These are phyloP conservation scores for Pseudotriccus pelzelni DNA, from an alignment of 2,797 vertebrate species.

Conservation along the genomic window DNA sequence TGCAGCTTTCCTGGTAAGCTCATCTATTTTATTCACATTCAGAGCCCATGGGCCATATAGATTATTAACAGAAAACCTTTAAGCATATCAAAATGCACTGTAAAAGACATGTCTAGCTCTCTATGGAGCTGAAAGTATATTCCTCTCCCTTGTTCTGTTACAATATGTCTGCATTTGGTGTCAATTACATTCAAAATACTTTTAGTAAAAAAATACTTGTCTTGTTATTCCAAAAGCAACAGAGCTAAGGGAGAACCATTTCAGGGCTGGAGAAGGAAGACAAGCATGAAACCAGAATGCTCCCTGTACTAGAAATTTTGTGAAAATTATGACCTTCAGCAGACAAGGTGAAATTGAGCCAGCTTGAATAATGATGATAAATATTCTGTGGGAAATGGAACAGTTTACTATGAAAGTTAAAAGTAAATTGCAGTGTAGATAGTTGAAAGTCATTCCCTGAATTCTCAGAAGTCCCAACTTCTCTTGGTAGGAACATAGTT, in stretches of 20 bases:
- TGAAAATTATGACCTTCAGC: constrained; percentile 28
- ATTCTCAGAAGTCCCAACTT: neutral
- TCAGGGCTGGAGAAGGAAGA: neutral
- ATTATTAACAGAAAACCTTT: neutral
- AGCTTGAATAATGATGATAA: constrained; percentile 16
- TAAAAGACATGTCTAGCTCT: neutral
- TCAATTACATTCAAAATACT: neutral
- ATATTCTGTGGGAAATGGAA: constrained; percentile 18
- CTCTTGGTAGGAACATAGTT: neutral
- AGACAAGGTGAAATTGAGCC: constrained; percentile 9
- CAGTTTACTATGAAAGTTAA: neutral
- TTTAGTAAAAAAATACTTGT: neutral
- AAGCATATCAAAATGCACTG: neutral
- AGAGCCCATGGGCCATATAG: neutral
- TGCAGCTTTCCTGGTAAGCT: neutral
- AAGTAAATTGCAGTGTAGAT: neutral
- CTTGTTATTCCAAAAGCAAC: neutral
- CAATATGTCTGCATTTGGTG: neutral
- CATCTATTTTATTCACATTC: neutral
- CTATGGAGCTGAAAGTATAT: neutral
- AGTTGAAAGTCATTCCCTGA: neutral
- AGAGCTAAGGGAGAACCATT: neutral
- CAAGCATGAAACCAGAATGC: neutral
- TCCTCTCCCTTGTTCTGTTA: neutral
- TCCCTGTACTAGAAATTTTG: neutral